These are phyloP conservation scores for Liolophura sinensis DNA, from an alignment of 1,140 invertebrate genomes.

Conservation along the genomic window DNA sequence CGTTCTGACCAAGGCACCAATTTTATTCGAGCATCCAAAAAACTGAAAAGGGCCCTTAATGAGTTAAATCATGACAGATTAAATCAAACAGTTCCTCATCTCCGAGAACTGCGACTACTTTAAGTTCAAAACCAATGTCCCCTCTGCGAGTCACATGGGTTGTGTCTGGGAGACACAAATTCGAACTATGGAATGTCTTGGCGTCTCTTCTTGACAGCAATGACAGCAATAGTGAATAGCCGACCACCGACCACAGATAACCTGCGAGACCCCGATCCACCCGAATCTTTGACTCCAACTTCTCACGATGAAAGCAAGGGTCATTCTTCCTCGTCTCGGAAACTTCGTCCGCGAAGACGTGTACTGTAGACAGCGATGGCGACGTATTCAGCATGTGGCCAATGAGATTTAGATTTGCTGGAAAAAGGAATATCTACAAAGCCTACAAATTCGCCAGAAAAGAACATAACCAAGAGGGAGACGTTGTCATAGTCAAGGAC, in stretches of 20 bases:
- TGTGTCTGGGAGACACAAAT: constrained; percentile 12
- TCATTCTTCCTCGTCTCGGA: constrained; percentile 2
- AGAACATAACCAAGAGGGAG: too few species aligned
- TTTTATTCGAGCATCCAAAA: constrained; percentile 1
- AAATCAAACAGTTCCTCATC: background rate
- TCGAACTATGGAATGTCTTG: constrained; percentile 2
- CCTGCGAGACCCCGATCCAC: background rate
- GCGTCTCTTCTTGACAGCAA: background rate
- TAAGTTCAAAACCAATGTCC: constrained; percentile 6
- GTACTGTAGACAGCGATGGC: too few species aligned
- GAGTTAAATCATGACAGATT: background rate
- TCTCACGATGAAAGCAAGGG: background rate
- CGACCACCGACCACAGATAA: background rate
- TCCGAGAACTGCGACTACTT: background rate
- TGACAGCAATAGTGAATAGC: constrained; percentile 8
- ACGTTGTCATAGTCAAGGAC: too few species aligned
- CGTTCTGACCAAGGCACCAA: constrained; percentile 13
- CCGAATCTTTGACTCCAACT: constrained; percentile 2
- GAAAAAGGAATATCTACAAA: too few species aligned
- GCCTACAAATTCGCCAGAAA: too few species aligned
- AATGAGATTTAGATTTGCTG: too few species aligned
- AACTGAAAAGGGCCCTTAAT: constrained; percentile 1
- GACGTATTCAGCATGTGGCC: too few species aligned
- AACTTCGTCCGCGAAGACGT: too few species aligned
- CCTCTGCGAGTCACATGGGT: constrained; percentile 7